Conservation (phyloP, 2,888 invertebrate genomes). For the Agriotes lineatus region DNA sequence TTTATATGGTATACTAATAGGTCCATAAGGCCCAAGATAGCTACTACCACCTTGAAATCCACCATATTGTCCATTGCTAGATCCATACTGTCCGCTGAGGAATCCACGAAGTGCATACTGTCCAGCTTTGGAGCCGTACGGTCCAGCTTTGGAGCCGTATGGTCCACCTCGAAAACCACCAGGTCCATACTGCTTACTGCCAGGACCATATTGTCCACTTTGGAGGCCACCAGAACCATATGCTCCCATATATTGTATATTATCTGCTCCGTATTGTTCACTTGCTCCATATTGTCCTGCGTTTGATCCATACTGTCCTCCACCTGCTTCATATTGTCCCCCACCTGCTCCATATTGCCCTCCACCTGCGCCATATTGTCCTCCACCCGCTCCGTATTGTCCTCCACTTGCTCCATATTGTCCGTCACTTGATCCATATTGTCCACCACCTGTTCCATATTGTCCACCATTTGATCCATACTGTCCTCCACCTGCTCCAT, state of each 20-base stretch:
- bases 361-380: neutral
- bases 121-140: neutral
- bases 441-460: neutral
- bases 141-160: neutral
- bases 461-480: neutral
- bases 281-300: neutral
- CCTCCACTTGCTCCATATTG: neutral
- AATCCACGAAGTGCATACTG: neutral
- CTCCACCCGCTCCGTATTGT: neutral
- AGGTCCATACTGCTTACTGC: neutral
- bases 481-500: neutral
- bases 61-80: neutral
- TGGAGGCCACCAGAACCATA: too few species aligned
- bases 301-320: neutral
- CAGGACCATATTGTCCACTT: neutral
- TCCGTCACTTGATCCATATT: neutral
- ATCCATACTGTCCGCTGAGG: neutral
- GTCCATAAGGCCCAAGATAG: too few species aligned
- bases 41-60: too few species aligned
- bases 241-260: neutral
- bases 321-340: neutral
- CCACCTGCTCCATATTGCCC: neutral
- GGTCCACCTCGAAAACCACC: neutral
- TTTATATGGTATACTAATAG: neutral
- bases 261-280: neutral